Evolutionary conservation across 2,888 invertebrate genomes (phyloP).

Genomic region (Lepidonotus clava): DNA sequence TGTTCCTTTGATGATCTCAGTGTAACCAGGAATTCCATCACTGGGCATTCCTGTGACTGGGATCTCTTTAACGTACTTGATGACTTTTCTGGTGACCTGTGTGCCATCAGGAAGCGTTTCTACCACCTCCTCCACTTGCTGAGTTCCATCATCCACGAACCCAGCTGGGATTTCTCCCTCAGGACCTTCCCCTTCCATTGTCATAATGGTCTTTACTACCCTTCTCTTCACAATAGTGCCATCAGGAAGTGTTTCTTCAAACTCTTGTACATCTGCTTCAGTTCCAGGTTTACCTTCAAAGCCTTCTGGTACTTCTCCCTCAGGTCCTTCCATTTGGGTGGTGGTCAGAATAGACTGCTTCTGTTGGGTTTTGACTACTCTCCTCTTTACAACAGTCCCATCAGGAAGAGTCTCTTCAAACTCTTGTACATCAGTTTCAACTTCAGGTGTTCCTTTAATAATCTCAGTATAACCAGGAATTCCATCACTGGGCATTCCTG

Average conservation of each 20-base stretch:
- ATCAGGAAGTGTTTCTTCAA: conserved; percentile 65
- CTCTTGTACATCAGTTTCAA: conserved; percentile 62
- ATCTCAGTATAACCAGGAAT: too few relatives aligned
- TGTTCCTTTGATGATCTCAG: background rate
- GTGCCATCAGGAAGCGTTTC: conserved; percentile 59
- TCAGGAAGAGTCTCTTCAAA: conserved; percentile 65
- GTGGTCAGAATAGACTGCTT: background rate
- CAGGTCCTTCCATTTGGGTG: background rate
- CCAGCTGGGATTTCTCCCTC: background rate
- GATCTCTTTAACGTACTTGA: background rate
- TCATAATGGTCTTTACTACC: conserved; percentile 68
- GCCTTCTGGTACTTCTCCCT: background rate
- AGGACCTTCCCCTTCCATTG: background rate
- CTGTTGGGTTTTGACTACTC: conserved; percentile 57
- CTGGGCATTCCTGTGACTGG: conserved; percentile 27
- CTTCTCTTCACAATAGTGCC: conserved; percentile 65
- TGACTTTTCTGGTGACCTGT: conserved; percentile 59
- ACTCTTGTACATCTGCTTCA: conserved; percentile 62
- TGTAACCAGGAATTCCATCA: background rate
- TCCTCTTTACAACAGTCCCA: conserved; percentile 65
- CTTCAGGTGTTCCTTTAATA: conserved; percentile 41
- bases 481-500: too few relatives aligned
- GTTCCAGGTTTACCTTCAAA: conserved; percentile 62
- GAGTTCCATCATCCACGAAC: background rate
- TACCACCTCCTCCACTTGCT: background rate